A percentile compares a stretch with the other conserved stretches of the same genome.
These are phyloP conservation scores for Agrotis ipsilon DNA, from an alignment of 2,888 invertebrate species.

Conservation along the genomic window DNA sequence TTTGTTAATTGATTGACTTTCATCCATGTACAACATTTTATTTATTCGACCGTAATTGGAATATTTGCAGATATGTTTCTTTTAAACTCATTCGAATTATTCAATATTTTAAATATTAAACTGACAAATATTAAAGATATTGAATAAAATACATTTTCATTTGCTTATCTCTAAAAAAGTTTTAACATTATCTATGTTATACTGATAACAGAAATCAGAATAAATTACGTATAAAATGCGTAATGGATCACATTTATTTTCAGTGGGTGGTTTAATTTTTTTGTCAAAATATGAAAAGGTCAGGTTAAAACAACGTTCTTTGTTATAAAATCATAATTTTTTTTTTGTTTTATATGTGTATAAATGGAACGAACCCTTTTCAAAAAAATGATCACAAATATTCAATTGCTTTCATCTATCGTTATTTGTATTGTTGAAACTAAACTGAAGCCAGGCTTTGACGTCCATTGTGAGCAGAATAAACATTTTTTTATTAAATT, in stretches of 20 bases:
- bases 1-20: slow-evolving; percentile 14
- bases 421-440: slow-evolving; percentile 12
- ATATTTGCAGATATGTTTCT: neutral
- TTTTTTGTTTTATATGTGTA: too few relatives aligned
- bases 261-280: too few relatives aligned
- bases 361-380: too few relatives aligned
- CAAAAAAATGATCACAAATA: too few relatives aligned
- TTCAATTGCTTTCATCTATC: neutral
- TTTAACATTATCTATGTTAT: neutral
- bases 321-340: neutral
- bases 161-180: too few relatives aligned
- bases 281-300: too few relatives aligned
- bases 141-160: too few relatives aligned
- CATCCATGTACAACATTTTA: neutral
- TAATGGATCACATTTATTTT: too few relatives aligned
- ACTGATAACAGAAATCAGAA: too few relatives aligned
- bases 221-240: too few relatives aligned
- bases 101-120: too few relatives aligned
- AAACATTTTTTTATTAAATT: slow-evolving; percentile 4
- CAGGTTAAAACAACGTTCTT: neutral
- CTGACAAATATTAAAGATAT: too few relatives aligned
- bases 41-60: neutral
- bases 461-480: slow-evolving; percentile 17
- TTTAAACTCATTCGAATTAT: neutral
- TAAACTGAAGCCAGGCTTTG: neutral